These are phyloP conservation scores for Neoseiulus cucumeris DNA, from an alignment of 1,140 invertebrate species.

Conservation along the genomic window DNA sequence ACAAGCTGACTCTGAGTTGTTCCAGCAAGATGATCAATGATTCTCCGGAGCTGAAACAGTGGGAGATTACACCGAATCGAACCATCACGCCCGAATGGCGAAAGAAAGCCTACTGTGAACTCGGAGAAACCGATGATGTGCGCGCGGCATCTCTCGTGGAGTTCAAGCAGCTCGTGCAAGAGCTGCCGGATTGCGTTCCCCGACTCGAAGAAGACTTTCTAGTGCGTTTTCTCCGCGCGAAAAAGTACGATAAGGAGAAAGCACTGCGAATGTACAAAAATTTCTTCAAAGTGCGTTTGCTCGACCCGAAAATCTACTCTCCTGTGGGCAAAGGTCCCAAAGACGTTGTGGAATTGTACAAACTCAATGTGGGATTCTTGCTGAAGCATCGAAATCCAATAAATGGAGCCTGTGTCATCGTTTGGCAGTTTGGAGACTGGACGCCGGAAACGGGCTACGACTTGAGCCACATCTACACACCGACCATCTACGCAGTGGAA, in stretches of 20 bases:
- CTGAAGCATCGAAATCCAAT: constrained; percentile 2
- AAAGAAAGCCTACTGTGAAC: constrained; percentile 12
- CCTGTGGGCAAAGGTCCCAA: constrained; percentile 11
- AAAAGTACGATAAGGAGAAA: constrained; percentile 9
- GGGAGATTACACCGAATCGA: background rate
- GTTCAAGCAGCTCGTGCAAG: constrained; percentile 12
- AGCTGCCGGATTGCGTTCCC: constrained; percentile 10
- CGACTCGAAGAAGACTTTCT: constrained; percentile 10
- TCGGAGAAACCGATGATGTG: constrained; percentile 12
- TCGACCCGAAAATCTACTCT: background rate
- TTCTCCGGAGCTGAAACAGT: background rate
- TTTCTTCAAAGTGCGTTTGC: constrained; percentile 6
- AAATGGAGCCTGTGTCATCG: constrained; percentile 6
- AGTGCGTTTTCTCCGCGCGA: constrained; percentile 12
- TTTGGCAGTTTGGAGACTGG: constrained; percentile 12
- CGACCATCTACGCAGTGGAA: background rate
- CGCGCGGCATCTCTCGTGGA: background rate
- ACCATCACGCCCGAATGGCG: background rate
- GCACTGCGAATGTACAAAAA: constrained; percentile 9
- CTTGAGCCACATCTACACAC: background rate
- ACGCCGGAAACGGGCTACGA: background rate
- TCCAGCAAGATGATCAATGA: too few relatives aligned
- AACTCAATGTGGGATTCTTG: constrained; percentile 8
- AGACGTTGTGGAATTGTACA: constrained; percentile 4
- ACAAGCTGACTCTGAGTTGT: too few relatives aligned